Evolutionary conservation across 1,140 invertebrate genomes (phyloP).

Genomic region (Diachasmimorpha longicaudata): DNA sequence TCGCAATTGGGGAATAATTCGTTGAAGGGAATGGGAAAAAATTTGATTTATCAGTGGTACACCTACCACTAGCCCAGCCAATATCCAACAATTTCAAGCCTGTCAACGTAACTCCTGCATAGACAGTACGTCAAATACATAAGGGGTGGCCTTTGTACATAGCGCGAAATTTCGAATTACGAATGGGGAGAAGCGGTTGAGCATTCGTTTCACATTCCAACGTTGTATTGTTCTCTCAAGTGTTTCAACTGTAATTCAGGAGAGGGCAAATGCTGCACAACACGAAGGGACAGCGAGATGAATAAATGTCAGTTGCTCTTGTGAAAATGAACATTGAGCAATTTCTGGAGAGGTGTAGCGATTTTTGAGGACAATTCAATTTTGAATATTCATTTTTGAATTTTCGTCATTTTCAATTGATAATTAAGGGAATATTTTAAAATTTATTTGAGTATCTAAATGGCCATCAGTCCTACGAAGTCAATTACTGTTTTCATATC

Average conservation of each 20-base stretch:
- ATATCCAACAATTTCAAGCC: slow-evolving; percentile 2
- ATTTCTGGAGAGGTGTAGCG: background rate
- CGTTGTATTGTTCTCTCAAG: slow-evolving; percentile 8
- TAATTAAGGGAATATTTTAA: no score
- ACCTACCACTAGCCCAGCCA: background rate
- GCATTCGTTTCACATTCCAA: background rate
- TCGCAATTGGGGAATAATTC: background rate
- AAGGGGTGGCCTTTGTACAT: slow-evolving; percentile 2
- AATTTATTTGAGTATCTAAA: no score
- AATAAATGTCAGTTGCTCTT: background rate
- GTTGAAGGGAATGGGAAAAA: background rate
- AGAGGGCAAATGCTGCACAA: background rate
- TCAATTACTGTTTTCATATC: no score
- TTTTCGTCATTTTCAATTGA: no score
- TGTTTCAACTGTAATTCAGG: background rate
- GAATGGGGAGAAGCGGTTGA: slow-evolving; percentile 3
- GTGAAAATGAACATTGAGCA: background rate
- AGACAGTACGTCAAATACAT: slow-evolving; percentile 4
- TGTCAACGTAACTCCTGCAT: background rate
- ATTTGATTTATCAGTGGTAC: background rate
- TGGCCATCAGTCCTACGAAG: no score
- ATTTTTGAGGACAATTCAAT: background rate
- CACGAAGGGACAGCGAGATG: background rate
- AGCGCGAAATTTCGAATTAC: slow-evolving; percentile 4
- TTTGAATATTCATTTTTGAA: no score